These are phyloP conservation scores for Cepaea nemoralis DNA, from an alignment of 1,140 invertebrate genomes.

Conservation along the genomic window DNA sequence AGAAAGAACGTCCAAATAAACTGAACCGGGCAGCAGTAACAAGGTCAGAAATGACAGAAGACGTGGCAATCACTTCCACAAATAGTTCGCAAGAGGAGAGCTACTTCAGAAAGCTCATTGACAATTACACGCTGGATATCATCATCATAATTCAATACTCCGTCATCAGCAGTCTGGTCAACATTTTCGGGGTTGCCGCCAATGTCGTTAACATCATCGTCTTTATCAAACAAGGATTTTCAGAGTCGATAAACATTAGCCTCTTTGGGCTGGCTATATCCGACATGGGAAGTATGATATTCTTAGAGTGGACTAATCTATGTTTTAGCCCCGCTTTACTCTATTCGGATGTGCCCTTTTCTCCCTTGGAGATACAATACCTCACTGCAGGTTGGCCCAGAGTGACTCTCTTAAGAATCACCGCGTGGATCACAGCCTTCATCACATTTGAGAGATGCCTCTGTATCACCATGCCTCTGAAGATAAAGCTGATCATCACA, in stretches of 20 bases:
- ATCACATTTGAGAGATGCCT: conserved; percentile 24
- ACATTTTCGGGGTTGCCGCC: neutral
- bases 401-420: neutral
- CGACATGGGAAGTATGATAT: neutral
- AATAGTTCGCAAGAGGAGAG: too few species aligned
- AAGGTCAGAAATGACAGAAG: too few species aligned
- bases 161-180: too few species aligned
- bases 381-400: conserved; percentile 2
- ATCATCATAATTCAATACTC: too few species aligned
- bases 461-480: neutral
- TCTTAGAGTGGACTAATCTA: too few species aligned
- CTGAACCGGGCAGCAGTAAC: too few species aligned
- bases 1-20: too few species aligned
- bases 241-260: conserved; percentile 1
- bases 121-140: too few species aligned
- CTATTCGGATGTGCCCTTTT: neutral
- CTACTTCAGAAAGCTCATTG: too few species aligned
- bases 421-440: conserved; percentile 10
- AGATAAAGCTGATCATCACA: neutral
- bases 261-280: neutral
- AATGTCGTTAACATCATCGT: neutral
- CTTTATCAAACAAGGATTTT: conserved; percentile 4
- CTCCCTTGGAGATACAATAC: neutral
- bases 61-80: too few species aligned
- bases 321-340: neutral